Evolutionary conservation across 2,113 vertebrate species (phyloP).

Genomic region (Oenanthe oenanthe): DNA sequence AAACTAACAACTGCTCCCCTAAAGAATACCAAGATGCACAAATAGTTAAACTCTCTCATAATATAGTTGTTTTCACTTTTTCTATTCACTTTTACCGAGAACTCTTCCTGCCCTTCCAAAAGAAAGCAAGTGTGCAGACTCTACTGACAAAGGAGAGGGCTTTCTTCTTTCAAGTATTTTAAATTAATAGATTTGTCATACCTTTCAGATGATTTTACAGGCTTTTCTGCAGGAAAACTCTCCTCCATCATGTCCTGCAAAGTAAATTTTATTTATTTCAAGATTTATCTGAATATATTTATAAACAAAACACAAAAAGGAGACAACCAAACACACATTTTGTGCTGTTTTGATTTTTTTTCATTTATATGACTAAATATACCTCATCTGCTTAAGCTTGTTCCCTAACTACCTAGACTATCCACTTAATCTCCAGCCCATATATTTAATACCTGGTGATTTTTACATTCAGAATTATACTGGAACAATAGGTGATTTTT

Average conservation of each 20-base stretch:
- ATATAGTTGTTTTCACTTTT: neutral
- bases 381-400: neutral
- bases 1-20: neutral
- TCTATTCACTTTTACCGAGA: neutral
- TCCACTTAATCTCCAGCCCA: neutral
- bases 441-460: neutral
- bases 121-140: neutral
- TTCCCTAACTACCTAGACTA: neutral
- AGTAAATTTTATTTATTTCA: neutral
- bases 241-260: slow-evolving; percentile 81
- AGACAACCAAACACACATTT: neutral
- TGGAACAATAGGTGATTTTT: neutral
- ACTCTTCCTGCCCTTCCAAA: neutral
- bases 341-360: neutral
- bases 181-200: slow-evolving; percentile 54
- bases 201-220: slow-evolving; percentile 80
- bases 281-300: neutral
- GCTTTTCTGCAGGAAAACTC: slow-evolving; percentile 68
- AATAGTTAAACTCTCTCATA: neutral
- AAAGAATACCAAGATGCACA: neutral
- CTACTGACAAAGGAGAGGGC: neutral
- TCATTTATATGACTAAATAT: neutral
- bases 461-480: neutral
- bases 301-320: neutral
- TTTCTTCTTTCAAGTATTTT: neutral